phyloP scores from a whole-genome alignment of 2,113 vertebrate genomes.

The Garra rufa region DNA sequence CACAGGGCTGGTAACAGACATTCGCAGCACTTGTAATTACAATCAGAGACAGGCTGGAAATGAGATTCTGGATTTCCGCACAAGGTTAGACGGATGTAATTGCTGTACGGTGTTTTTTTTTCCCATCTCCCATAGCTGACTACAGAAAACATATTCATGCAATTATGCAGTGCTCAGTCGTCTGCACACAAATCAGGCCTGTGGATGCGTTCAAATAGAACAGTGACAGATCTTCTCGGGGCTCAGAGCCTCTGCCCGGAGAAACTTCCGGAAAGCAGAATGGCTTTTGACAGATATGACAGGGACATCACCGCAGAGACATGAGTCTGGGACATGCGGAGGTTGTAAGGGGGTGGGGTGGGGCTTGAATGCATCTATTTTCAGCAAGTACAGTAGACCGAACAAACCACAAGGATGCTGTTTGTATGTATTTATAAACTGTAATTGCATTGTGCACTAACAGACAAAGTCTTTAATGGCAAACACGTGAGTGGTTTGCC shows the following conservation, averaged over 20 bases:
- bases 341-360: background rate
- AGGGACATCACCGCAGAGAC: constrained; percentile 45
- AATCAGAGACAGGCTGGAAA: constrained; percentile 70
- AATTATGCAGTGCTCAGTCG: constrained; percentile 47
- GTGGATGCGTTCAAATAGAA: constrained; percentile 47
- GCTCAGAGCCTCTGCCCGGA: constrained; percentile 23
- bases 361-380: constrained; percentile 21
- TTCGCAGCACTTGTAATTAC: constrained; percentile 54
- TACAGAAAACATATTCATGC: constrained; percentile 56
- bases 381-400: constrained; percentile 22
- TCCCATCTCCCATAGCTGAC: constrained; percentile 43
- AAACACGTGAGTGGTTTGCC: constrained; percentile 33
- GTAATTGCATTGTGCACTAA: constrained; percentile 47
- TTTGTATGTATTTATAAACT: constrained; percentile 33
- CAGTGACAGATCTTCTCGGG: constrained; percentile 37
- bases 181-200: constrained; percentile 42
- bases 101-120: constrained; percentile 61
- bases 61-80: constrained; percentile 71
- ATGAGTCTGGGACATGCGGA: constrained; percentile 25
- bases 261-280: constrained; percentile 38
- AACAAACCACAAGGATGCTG: constrained; percentile 27
- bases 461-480: constrained; percentile 32
- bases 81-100: constrained; percentile 61
- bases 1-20: constrained; percentile 45
- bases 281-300: constrained; percentile 54